Evolutionary conservation across 1,140 invertebrate genomes (phyloP), one percentile per base, ranked within the genome.

Genomic region (Trichonephila clavipes): DNA sequence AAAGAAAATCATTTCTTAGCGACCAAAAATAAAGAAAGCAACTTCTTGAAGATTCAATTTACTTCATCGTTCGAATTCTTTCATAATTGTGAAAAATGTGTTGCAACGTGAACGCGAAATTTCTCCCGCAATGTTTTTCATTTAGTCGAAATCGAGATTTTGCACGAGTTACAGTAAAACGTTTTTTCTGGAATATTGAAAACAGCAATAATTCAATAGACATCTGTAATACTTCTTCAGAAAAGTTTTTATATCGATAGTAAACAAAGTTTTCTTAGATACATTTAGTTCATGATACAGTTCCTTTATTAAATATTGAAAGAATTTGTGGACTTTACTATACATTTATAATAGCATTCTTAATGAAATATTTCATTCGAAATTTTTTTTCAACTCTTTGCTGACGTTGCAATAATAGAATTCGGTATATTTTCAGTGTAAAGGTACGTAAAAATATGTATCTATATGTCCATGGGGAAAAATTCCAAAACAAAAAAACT

Each of bases 1-100:
- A 87, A 21, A 87, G 59, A 87, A 87, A 87, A 87, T 87, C 85
- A 87, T 87, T 87, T 87, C 85, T 64, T 62, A 61, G 58, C 18
- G 85, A 87, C 85, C 28, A 34, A 40, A 7, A 72, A 12, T 72
- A 72, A 72, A 34, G 12, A 72, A 72, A 28, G 34, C 34, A 40
- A 18, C 10, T 64, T 64, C n/a, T 59, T 64, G 85, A 87, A 62
- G 85, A 87, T 87, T 87, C 61, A 87, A 87, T 87, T 87, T 87
- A 87, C 59, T 64, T 40, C 19, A 59, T 16, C 59, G 24, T 34
- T 64, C 85, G 58, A 64, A 87, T 18, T 19, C 51, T 51, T 51
- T 51, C 28, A 24, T 87, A 87, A 87, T 87, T 87, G 85, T 34
- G 61, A 64, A 72, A 72, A 72, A 72, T 72, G 24, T 72, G 28